These are phyloP conservation scores for Bagarius yarrelli DNA, from an alignment of 2,113 vertebrate genomes.

Conservation along the genomic window DNA sequence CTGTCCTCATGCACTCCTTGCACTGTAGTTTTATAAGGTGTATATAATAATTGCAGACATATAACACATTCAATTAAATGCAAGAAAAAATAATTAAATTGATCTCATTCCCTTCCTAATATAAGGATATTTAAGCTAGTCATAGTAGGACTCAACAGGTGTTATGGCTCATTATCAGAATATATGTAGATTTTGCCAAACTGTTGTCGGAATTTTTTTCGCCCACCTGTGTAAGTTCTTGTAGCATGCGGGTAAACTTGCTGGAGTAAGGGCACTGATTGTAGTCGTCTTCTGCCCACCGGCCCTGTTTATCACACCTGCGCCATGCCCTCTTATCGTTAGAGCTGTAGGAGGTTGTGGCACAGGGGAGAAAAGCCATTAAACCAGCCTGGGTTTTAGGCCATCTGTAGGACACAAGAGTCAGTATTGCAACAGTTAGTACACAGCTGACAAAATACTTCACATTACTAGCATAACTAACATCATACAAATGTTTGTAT, in stretches of 20 bases:
- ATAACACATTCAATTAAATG: not conserved
- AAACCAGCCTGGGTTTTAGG: slow-evolving; percentile 84
- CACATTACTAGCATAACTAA: not conserved
- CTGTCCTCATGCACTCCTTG: not conserved
- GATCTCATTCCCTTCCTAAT: not conserved
- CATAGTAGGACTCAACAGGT: not conserved
- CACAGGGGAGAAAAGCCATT: slow-evolving; percentile 78
- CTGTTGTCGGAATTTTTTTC: not conserved
- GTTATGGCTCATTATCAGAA: not conserved
- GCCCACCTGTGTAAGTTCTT: slow-evolving; percentile 83
- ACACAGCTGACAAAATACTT: not conserved
- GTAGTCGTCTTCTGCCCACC: slow-evolving; percentile 85
- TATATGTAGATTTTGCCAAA: too few relatives aligned
- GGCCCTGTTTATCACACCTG: slow-evolving; percentile 78
- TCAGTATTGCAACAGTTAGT: not conserved
- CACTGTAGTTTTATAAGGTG: not conserved
- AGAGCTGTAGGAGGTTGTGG: slow-evolving; percentile 69
- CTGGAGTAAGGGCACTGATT: slow-evolving; percentile 83
- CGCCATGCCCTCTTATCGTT: slow-evolving; percentile 82
- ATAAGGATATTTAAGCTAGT: not conserved
- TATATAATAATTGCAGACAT: not conserved
- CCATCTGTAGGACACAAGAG: slow-evolving; percentile 72
- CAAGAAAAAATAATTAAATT: not conserved
- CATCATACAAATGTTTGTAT: too few relatives aligned
- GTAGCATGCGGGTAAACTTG: slow-evolving; percentile 81